These are phyloP conservation scores for Vespertilio murinus DNA, from an alignment of 2,797 vertebrate genomes.

Conservation along the genomic window DNA sequence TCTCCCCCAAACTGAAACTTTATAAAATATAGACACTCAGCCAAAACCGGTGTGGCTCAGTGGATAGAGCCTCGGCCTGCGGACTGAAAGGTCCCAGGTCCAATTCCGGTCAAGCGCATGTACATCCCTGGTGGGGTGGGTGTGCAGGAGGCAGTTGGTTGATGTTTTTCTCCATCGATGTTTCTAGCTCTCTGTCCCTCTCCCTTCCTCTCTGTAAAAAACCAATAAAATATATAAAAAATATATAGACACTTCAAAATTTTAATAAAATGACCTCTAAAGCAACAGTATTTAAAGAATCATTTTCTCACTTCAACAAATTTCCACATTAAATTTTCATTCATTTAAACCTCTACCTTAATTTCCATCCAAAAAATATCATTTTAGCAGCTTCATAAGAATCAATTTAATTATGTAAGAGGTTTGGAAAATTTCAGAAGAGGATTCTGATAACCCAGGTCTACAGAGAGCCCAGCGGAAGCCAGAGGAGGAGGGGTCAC, in stretches of 20 bases:
- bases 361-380: neutral
- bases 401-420: neutral
- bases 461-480: neutral
- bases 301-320: slow-evolving; percentile 11
- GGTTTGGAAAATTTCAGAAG: neutral
- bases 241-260: neutral
- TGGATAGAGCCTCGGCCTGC: no score
- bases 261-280: neutral
- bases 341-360: neutral
- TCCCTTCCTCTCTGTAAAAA: no score
- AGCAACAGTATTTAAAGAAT: neutral
- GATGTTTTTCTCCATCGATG: no score
- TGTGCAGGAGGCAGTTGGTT: no score
- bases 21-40: neutral
- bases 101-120: no score
- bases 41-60: no score
- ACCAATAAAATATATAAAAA: no score
- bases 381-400: neutral
- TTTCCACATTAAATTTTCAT: neutral
- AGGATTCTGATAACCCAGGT: neutral
- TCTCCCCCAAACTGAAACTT: neutral
- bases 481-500: neutral
- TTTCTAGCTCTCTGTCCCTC: no score
- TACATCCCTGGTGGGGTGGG: no score
- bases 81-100: no score